Conservation (phyloP, 2,797 vertebrate genomes). For the Pipistrellus kuhlii region DNA sequence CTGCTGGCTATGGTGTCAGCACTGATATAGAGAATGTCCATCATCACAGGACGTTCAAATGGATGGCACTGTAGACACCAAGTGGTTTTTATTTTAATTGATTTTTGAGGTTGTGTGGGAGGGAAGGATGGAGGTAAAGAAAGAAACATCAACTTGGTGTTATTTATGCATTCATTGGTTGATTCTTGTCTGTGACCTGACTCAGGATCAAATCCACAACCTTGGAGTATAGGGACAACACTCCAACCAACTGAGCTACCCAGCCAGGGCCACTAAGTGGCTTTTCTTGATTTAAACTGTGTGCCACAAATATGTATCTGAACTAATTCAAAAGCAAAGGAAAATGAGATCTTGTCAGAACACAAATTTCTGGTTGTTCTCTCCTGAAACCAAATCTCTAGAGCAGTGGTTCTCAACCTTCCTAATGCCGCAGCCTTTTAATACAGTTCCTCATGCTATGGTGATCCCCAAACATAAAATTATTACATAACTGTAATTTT, state of each 20-base stretch:
- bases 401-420: no score
- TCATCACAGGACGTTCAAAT: not conserved
- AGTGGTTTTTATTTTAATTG: not conserved
- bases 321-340: not conserved
- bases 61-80: not conserved
- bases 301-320: not conserved
- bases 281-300: not conserved
- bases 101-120: not conserved
- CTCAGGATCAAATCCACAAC: not conserved
- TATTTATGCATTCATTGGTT: not conserved
- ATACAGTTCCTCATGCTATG: no score
- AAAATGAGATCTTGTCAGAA: not conserved
- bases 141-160: not conserved
- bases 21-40: not conserved
- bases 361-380: not conserved
- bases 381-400: not conserved
- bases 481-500: no score
- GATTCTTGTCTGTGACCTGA: not conserved
- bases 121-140: not conserved
- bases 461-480: no score
- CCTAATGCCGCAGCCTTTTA: no score
- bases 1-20: fast-evolving
- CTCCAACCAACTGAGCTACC: not conserved
- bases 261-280: not conserved
- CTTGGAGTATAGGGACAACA: not conserved